Percentiles rank a stretch among this genome's conserved stretches.
These are phyloP conservation scores for Apocrypta bakeri DNA, from an alignment of 1,140 invertebrate genomes.

Conservation along the genomic window DNA sequence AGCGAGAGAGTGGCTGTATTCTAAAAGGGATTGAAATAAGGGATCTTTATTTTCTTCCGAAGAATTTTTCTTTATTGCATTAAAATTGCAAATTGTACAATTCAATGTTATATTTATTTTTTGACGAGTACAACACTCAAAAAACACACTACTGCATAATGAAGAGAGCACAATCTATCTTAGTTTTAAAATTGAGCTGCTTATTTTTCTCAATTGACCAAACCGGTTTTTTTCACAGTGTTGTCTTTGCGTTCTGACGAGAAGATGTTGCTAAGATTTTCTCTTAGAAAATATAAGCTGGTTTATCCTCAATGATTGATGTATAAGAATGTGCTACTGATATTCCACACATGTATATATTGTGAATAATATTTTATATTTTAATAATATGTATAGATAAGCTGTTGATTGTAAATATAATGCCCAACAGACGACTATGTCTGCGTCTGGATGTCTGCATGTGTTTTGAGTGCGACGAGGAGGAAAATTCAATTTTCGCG, in stretches of 20 bases:
- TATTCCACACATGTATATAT: no score
- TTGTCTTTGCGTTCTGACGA: background rate
- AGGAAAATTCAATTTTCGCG: conserved; percentile 21
- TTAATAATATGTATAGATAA: no score
- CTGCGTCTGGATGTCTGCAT: background rate
- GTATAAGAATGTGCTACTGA: no score
- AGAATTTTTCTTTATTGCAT: background rate
- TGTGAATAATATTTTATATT: no score
- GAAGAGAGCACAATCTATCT: background rate
- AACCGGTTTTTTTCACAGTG: conserved; percentile 17
- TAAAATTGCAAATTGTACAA: no score
- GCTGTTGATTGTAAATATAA: no score
- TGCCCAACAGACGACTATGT: no score
- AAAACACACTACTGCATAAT: conserved; percentile 2
- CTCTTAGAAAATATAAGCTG: no score
- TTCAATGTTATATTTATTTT: no score
- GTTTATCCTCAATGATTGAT: background rate
- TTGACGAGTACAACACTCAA: background rate
- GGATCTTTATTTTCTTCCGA: background rate
- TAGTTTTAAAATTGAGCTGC: conserved; percentile 35
- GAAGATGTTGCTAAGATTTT: background rate
- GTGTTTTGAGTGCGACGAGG: background rate
- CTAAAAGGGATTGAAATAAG: background rate
- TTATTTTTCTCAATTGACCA: conserved; percentile 28
- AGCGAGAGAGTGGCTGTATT: background rate